These are phyloP conservation scores for Lacanobia wlatinum DNA, from an alignment of 2,888 invertebrate genomes.

Conservation along the genomic window DNA sequence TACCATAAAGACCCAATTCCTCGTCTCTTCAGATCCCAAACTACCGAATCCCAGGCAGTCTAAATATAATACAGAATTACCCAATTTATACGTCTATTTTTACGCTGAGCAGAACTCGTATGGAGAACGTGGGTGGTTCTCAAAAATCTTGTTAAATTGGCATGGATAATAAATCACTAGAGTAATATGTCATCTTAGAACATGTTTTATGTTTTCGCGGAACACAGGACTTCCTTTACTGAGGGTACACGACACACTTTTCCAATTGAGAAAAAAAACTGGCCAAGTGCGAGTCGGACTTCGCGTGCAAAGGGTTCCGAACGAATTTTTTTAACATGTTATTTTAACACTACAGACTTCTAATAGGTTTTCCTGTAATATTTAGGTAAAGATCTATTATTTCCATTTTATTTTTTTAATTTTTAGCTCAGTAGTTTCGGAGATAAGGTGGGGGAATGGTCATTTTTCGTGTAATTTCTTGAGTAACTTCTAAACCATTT, in stretches of 20 bases:
- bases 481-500: too few species aligned
- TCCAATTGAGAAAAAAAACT: not conserved
- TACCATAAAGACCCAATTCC: slow-evolving; percentile 16
- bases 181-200: slow-evolving; percentile 26
- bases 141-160: slow-evolving; percentile 44
- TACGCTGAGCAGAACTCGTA: slow-evolving; percentile 23
- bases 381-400: too few species aligned
- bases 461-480: too few species aligned
- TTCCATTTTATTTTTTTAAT: too few species aligned
- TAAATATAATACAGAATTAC: slow-evolving; percentile 42
- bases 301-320: too few species aligned
- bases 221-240: slow-evolving; percentile 15
- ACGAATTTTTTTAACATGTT: too few species aligned
- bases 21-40: slow-evolving; percentile 26
- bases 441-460: too few species aligned
- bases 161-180: slow-evolving; percentile 41
- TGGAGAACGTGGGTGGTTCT: slow-evolving; percentile 35
- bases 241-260: not conserved
- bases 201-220: slow-evolving; percentile 23
- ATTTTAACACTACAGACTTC: too few species aligned
- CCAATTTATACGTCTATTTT: slow-evolving; percentile 44
- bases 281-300: too few species aligned
- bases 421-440: too few species aligned
- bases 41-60: slow-evolving; percentile 32
- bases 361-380: too few species aligned